Conservation (phyloP, 2,113 vertebrate species). For the Pimephales promelas region DNA sequence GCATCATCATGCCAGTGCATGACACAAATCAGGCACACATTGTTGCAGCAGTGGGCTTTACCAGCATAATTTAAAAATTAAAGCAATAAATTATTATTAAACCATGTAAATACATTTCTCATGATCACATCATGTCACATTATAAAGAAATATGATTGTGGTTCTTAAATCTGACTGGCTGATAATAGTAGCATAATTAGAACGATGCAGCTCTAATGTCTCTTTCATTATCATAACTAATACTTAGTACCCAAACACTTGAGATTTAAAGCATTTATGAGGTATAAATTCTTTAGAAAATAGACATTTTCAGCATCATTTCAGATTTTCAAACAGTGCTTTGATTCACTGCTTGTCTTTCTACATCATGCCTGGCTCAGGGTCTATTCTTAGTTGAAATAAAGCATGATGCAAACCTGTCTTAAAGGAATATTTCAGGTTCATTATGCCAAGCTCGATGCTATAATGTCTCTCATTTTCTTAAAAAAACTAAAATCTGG, state of each 20-base stretch:
- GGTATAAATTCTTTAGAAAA: no score
- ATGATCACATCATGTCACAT: background rate
- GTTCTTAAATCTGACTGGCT: background rate
- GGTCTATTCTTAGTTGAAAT: background rate
- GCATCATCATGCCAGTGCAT: background rate
- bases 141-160: background rate
- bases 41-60: background rate
- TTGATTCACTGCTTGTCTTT: background rate
- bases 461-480: background rate
- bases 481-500: background rate
- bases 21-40: background rate
- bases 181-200: background rate
- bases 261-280: background rate
- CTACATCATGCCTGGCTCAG: background rate
- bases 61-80: background rate
- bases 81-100: background rate
- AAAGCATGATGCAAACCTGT: background rate
- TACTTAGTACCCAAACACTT: background rate
- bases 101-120: background rate
- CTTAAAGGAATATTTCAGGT: background rate
- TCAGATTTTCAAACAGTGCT: background rate
- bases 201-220: no score
- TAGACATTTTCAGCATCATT: background rate
- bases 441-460: background rate
- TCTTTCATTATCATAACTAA: constrained; percentile 19